Conservation (phyloP, 2,888 invertebrate species). For the Synergus umbraculus region DNA sequence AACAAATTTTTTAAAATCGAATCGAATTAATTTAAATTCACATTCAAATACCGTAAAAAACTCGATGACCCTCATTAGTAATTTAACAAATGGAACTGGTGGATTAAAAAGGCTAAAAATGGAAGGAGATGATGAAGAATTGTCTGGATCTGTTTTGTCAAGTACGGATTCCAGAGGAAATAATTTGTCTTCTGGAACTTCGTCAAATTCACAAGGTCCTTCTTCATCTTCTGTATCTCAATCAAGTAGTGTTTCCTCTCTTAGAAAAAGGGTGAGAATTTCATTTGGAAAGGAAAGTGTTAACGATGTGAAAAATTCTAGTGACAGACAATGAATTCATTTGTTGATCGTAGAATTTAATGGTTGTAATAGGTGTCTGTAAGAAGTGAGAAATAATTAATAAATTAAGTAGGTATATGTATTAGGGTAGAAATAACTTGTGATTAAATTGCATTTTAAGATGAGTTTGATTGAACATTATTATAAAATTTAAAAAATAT, state of each 20-base stretch:
- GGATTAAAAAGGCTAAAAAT: conserved; percentile 16
- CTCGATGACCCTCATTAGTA: background rate
- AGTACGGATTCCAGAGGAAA: background rate
- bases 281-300: conserved; percentile 11
- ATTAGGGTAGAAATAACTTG: background rate
- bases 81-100: background rate
- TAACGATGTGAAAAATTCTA: background rate
- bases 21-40: conserved; percentile 1
- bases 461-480: background rate
- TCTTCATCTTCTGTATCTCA: background rate
- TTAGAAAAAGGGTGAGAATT: conserved; percentile 5
- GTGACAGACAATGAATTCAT: conserved; percentile 13
- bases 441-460: background rate
- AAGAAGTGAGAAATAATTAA: background rate
- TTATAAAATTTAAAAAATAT: background rate
- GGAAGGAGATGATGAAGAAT: conserved; percentile 15
- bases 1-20: background rate
- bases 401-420: background rate
- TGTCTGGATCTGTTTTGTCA: background rate
- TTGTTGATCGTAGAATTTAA: background rate
- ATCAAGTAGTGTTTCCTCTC: background rate
- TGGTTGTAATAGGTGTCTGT: background rate
- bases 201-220: background rate
- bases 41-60: conserved; percentile 6
- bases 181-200: background rate